Evolutionary conservation across 2,113 vertebrate genomes (phyloP), one percentile per base, ranked within the genome.

Genomic region (Sebastes schlegelii): DNA sequence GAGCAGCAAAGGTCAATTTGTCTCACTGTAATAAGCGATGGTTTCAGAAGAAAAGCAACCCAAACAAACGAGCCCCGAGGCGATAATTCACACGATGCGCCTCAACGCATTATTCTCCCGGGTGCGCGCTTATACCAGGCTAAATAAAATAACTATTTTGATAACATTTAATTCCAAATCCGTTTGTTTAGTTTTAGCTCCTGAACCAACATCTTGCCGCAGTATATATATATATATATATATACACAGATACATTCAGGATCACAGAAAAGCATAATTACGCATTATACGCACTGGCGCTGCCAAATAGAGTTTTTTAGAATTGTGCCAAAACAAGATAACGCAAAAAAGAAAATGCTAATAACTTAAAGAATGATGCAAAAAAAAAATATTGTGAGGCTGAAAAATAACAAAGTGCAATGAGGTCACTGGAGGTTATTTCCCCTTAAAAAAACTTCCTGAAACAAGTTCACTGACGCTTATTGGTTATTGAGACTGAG

Each of bases 11-110:
- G 95, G 95, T 96, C 95, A 96, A 92, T 93, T 94, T 95, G 93
- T 70, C 92, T 96, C 91, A 91, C 80, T 88, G 88, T 93, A 94
- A 95, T 96, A 95, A 95, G 92, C 91, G 96, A 95, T 91, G 84
- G 87, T 65, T 94, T 94, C 92, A 96, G 19, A 96, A 97, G 96
- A 95, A 96, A 93, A 91, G 93, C 93, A 96, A 92, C 91, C 94
- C 93, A 95, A 96, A 96, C 94, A 95, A 93, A 95, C 90, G 93
- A 75, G 92, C 94, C 96, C 92, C 0, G 86, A 92, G 95, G 96
- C 95, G 85, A 77, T 92, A 87, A 86, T 76, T 82, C 92, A 90
- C 65, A 80, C 89, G 71, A 13, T 43, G 46, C 71, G 70, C 70
- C 82, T 89, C 64, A 76, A 80, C 86, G 68, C 74, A 61, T 63